phyloP scores from a whole-genome alignment of 2,113 vertebrate species.

The Crotalus helleri region DNA sequence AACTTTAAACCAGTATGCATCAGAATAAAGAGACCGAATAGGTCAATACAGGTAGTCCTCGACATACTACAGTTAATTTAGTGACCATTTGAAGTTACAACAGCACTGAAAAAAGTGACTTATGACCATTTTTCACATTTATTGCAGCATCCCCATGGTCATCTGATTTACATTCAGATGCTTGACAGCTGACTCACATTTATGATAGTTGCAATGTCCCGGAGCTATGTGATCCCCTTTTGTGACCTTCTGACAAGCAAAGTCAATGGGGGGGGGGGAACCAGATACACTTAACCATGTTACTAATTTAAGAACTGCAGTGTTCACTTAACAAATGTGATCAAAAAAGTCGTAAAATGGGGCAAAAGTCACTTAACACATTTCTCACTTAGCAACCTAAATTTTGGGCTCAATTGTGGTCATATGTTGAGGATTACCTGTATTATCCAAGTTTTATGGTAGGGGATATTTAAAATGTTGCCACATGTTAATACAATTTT shows the following conservation, averaged over 20 bases:
- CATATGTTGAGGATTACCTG: not conserved
- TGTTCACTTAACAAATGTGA: not conserved
- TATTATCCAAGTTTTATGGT: not conserved
- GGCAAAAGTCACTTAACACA: not conserved
- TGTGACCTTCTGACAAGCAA: not conserved
- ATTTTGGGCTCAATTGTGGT: not conserved
- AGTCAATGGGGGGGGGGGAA: not conserved
- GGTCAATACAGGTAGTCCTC: not conserved
- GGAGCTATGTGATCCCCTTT: not conserved
- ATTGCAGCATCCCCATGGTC: not conserved
- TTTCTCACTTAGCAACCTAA: not conserved
- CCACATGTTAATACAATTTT: not conserved
- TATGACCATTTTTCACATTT: not conserved
- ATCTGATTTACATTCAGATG: not conserved
- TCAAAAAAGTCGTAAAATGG: not conserved
- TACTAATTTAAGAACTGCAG: not conserved
- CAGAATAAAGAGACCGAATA: not conserved
- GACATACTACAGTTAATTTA: not conserved
- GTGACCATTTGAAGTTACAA: not conserved
- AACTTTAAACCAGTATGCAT: not conserved
- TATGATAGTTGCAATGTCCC: not conserved
- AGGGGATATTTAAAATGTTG: not conserved
- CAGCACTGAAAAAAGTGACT: not conserved
- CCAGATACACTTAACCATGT: not conserved
- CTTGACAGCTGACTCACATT: not conserved